Evolutionary conservation across 2,113 vertebrate species (phyloP), one percentile per base, ranked within the genome.

Genomic region (Gallinago undulata): DNA sequence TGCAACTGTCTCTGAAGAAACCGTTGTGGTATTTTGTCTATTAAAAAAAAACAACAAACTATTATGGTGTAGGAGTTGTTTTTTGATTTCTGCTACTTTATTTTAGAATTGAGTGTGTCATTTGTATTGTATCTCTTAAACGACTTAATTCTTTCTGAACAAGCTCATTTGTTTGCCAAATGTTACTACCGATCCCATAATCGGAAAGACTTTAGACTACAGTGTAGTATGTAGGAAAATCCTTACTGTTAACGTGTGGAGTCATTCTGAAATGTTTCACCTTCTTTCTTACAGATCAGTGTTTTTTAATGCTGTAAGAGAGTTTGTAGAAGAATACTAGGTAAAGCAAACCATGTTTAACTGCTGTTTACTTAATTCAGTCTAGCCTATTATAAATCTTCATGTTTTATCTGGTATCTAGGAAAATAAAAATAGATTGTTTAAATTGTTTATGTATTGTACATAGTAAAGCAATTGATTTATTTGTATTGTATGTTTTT

Each of bases 391-490:
- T 92, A 57, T 72, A 96, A 95, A 94, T 97, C 88, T 90, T 82
- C 85, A 48, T 70, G 35, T 91, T 87, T 19, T 66, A 62, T 95
- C 79, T 59, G 17, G 18, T 89, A 80, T 64, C 21, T 69, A 43
- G 56, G 28, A 80, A 90, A 82, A 80, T 66, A 75, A 18, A 91
- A 91, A 97, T 72, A 94, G 89, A 92, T 97, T 87, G 85, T 93
- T 97, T 93, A 87, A 92, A 89, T 96, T 78, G 45, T 33, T 74
- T 81, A 55, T 72, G 51, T 87, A 35, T 53, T 57, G 22, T 83
- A 37, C 0, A 0, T 56, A 33, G 41, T 70, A 66, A 72, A 94
- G 22, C 14, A 60, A 48, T 95, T 92, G 73, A 87, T 97, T 91
- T 95, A 30, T 67, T n/a, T 22, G 27, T 89, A 17, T 43, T 67